Evolutionary conservation across 2,888 invertebrate genomes (phyloP).

Genomic region (Rhagophthalmus giganteus): DNA sequence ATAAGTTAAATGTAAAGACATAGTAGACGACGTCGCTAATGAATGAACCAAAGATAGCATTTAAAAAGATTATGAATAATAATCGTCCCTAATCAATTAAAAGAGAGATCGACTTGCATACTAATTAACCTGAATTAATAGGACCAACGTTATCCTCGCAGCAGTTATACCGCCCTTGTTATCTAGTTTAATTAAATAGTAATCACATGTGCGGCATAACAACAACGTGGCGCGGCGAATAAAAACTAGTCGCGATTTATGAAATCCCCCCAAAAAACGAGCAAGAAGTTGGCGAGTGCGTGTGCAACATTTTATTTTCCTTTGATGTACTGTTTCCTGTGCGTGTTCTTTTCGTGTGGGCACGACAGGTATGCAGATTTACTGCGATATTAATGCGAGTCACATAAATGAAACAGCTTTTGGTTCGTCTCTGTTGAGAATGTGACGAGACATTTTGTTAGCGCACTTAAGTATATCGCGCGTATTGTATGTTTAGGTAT

Average conservation of each 20-base stretch:
- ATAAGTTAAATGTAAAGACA: constrained; percentile 14
- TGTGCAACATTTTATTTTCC: constrained; percentile 33
- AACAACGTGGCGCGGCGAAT: too few species aligned
- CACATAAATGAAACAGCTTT: constrained; percentile 26
- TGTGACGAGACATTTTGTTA: constrained; percentile 19
- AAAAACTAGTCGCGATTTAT: constrained; percentile 26
- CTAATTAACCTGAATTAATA: too few species aligned
- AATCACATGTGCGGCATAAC: too few species aligned
- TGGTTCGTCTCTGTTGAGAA: constrained; percentile 21
- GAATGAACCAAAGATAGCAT: background rate
- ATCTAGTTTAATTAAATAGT: too few species aligned
- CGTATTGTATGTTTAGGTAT: too few species aligned
- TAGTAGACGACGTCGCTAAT: background rate
- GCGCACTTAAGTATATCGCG: too few species aligned
- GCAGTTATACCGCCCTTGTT: too few species aligned
- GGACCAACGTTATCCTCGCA: too few species aligned
- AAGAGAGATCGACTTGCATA: too few species aligned
- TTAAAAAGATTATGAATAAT: background rate
- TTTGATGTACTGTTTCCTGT: constrained; percentile 38
- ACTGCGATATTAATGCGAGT: constrained; percentile 28
- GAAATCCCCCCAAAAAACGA: constrained; percentile 29
- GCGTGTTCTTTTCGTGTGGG: constrained; percentile 34
- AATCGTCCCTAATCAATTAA: too few species aligned
- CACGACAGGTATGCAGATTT: constrained; percentile 37
- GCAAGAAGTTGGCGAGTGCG: constrained; percentile 29